Conservation (phyloP, 2,797 vertebrate species). For the Podargus strigoides region DNA sequence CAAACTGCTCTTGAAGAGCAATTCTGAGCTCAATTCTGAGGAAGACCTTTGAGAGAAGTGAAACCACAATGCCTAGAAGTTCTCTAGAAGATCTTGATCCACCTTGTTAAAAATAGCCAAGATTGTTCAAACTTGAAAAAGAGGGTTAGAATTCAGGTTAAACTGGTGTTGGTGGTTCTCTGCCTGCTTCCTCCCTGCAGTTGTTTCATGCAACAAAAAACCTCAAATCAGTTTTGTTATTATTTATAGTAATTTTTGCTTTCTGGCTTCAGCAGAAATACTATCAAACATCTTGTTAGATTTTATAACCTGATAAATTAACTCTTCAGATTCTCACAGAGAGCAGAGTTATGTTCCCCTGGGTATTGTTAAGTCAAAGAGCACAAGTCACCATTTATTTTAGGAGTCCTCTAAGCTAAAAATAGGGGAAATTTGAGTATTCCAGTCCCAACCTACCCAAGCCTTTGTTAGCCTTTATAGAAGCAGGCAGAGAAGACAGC, state of each 20-base stretch:
- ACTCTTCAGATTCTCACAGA: neutral
- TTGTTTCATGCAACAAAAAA: neutral
- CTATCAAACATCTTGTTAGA: neutral
- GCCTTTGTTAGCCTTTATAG: neutral
- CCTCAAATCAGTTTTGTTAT: neutral
- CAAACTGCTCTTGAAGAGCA: neutral
- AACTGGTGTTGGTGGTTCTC: neutral
- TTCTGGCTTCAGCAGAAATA: neutral
- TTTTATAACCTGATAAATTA: neutral
- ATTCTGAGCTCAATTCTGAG: neutral
- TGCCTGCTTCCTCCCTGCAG: neutral
- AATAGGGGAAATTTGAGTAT: neutral
- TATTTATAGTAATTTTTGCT: neutral
- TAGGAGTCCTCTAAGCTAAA: neutral
- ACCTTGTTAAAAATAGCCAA: neutral
- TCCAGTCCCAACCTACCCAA: neutral
- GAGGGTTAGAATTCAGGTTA: neutral
- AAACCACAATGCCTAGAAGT: neutral
- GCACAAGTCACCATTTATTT: neutral
- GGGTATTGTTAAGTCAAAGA: neutral
- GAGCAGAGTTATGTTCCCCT: neutral
- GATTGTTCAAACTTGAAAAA: neutral
- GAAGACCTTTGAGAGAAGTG: neutral
- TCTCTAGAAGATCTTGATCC: neutral
- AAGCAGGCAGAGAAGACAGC: neutral